Percentiles rank a stretch among this genome's conserved stretches.
Conservation (phyloP, 2,888 invertebrate species). For the Zygaena filipendulae region DNA sequence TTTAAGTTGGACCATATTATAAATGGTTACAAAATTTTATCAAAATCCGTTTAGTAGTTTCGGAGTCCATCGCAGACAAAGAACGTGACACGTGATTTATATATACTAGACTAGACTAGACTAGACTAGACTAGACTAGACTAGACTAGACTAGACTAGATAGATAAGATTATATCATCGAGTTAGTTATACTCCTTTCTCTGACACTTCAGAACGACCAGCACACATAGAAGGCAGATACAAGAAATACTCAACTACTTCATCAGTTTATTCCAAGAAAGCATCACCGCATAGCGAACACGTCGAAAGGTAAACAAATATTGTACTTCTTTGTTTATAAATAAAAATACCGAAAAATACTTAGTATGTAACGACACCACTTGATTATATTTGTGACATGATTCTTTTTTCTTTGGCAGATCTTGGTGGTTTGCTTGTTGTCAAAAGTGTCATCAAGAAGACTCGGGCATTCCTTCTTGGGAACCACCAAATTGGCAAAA, state of each 20-base stretch:
- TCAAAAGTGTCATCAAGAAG: slow-evolving; percentile 80
- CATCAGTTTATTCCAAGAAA: slow-evolving; percentile 61
- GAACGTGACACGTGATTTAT: too few species aligned
- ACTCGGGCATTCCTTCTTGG: slow-evolving; percentile 79
- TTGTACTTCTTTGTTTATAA: background rate
- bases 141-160: too few species aligned
- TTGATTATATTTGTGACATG: background rate
- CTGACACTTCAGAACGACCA: slow-evolving; percentile 47
- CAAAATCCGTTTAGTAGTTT: too few species aligned
- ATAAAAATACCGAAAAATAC: slow-evolving; percentile 3
- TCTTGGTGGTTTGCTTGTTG: slow-evolving; percentile 89
- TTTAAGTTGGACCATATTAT: too few species aligned
- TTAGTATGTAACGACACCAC: slow-evolving; percentile 2
- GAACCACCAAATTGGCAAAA: slow-evolving; percentile 84
- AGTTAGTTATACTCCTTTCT: too few species aligned
- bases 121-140: too few species aligned
- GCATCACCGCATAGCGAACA: slow-evolving; percentile 60
- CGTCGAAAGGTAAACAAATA: slow-evolving; percentile 49
- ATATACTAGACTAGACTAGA: too few species aligned
- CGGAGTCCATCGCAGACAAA: too few species aligned
- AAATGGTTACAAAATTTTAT: too few species aligned
- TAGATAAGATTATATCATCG: too few species aligned
- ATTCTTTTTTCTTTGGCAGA: slow-evolving; percentile 42
- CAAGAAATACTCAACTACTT: slow-evolving; percentile 62
- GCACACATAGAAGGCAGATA: slow-evolving; percentile 61